phyloP scores from a whole-genome alignment of 2,888 invertebrate genomes.

The Plagiodera versicolora region DNA sequence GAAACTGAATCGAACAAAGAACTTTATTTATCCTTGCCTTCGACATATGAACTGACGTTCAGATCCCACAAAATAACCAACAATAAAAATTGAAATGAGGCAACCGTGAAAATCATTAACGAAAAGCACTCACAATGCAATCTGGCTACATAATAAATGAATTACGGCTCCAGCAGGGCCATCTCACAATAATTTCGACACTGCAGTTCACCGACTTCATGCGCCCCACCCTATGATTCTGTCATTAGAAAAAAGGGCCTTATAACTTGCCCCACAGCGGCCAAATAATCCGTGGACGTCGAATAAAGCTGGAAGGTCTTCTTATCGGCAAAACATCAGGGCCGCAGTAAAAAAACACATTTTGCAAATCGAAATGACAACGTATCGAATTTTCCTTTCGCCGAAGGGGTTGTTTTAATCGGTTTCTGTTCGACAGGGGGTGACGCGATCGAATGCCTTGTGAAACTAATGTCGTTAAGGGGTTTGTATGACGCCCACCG shows the following conservation, averaged over 20 bases:
- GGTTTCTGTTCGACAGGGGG: slow-evolving; percentile 51
- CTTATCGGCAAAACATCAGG: slow-evolving; percentile 43
- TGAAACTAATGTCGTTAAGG: slow-evolving; percentile 52
- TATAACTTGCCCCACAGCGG: slow-evolving; percentile 36
- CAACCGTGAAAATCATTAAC: slow-evolving; percentile 30
- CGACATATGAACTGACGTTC: not conserved
- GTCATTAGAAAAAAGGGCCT: slow-evolving; percentile 52
- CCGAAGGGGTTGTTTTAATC: slow-evolving; percentile 56
- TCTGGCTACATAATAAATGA: slow-evolving; percentile 24
- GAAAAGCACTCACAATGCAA: slow-evolving; percentile 26
- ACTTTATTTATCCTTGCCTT: too few species aligned
- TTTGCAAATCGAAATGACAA: slow-evolving; percentile 54
- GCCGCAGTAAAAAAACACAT: slow-evolving; percentile 46
- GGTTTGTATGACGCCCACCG: slow-evolving; percentile 52
- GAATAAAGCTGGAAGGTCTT: slow-evolving; percentile 29
- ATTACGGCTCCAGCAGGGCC: slow-evolving; percentile 35
- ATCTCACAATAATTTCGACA: slow-evolving; percentile 41
- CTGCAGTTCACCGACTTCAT: slow-evolving; percentile 43
- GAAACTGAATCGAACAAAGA: too few species aligned
- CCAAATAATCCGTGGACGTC: slow-evolving; percentile 29
- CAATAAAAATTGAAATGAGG: slow-evolving; percentile 19
- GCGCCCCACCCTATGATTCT: slow-evolving; percentile 53
- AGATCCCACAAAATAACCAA: not conserved
- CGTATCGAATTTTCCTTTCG: slow-evolving; percentile 55
- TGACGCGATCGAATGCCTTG: slow-evolving; percentile 48